Evolutionary conservation across 2,888 invertebrate genomes (phyloP).

Genomic region (Octodonta nipae): DNA sequence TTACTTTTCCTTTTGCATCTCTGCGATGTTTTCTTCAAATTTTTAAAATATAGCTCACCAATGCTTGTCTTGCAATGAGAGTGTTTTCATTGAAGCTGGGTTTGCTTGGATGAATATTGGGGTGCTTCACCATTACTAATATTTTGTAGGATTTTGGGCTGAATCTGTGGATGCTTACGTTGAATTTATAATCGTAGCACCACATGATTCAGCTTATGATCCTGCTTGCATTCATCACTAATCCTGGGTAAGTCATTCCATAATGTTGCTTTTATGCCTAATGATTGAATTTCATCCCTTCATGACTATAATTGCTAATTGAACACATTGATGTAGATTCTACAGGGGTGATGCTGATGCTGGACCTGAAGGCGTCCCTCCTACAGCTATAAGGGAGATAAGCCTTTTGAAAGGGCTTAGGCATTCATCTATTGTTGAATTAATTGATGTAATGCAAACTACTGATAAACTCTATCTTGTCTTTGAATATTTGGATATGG

Average conservation of each 20-base stretch:
- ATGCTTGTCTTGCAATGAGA: too few species aligned
- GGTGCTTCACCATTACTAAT: too few species aligned
- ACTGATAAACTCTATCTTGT: constrained; percentile 80
- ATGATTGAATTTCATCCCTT: too few species aligned
- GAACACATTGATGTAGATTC: constrained; percentile 24
- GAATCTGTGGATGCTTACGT: constrained; percentile 46
- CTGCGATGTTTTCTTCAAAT: too few species aligned
- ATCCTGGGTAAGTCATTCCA: too few species aligned
- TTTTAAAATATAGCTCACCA: too few species aligned
- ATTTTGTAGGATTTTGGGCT: constrained; percentile 32
- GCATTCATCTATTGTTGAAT: constrained; percentile 80
- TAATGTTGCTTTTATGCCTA: too few species aligned
- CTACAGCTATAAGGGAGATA: constrained; percentile 93
- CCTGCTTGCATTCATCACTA: constrained; percentile 23
- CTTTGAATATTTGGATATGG: constrained; percentile 88
- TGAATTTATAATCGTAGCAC: constrained; percentile 44
- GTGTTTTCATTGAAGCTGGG: too few species aligned
- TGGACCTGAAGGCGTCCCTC: constrained; percentile 84
- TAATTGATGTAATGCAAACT: constrained; percentile 78
- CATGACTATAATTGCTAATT: too few species aligned
- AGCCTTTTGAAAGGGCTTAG: constrained; percentile 78
- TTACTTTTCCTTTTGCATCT: too few species aligned
- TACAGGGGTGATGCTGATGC: constrained; percentile 50
- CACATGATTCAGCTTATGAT: constrained; percentile 59
- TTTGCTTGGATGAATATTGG: too few species aligned